Conservation (phyloP, 2,888 invertebrate species). For the Aquatica leii region DNA sequence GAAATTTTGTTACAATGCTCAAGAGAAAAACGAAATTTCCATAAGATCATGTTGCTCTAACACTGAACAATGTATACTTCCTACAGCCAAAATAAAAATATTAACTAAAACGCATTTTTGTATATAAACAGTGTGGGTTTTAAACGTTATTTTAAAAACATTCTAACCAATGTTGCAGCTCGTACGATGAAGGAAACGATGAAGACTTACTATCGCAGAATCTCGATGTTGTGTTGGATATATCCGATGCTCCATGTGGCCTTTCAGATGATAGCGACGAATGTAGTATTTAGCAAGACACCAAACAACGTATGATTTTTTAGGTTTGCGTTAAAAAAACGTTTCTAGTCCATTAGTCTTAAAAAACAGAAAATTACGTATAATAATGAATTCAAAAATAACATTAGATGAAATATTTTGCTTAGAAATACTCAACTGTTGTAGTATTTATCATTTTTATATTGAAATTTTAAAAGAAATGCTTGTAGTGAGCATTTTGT, state of each 20-base stretch:
- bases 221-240: slow-evolving; percentile 68
- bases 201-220: slow-evolving; percentile 75
- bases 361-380: slow-evolving; percentile 13
- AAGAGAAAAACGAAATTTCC: too few relatives aligned
- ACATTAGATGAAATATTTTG: slow-evolving; percentile 18
- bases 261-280: slow-evolving; percentile 66
- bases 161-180: slow-evolving; percentile 62
- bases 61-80: too few relatives aligned
- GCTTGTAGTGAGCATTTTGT: not conserved
- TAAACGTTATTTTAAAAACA: too few relatives aligned
- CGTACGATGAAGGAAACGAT: slow-evolving; percentile 72
- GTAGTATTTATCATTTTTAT: slow-evolving; percentile 23
- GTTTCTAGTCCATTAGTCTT: slow-evolving; percentile 33
- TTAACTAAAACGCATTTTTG: too few relatives aligned
- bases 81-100: too few relatives aligned
- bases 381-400: slow-evolving; percentile 3
- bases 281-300: slow-evolving; percentile 66
- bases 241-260: slow-evolving; percentile 49
- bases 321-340: slow-evolving; percentile 18
- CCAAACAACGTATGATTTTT: slow-evolving; percentile 26
- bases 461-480: slow-evolving; percentile 2
- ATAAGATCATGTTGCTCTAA: too few relatives aligned
- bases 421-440: slow-evolving; percentile 20
- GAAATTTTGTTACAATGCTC: too few relatives aligned
- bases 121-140: too few relatives aligned